These are phyloP conservation scores for Coracias cyanogaster DNA, from an alignment of 2,797 vertebrate genomes.

Conservation along the genomic window DNA sequence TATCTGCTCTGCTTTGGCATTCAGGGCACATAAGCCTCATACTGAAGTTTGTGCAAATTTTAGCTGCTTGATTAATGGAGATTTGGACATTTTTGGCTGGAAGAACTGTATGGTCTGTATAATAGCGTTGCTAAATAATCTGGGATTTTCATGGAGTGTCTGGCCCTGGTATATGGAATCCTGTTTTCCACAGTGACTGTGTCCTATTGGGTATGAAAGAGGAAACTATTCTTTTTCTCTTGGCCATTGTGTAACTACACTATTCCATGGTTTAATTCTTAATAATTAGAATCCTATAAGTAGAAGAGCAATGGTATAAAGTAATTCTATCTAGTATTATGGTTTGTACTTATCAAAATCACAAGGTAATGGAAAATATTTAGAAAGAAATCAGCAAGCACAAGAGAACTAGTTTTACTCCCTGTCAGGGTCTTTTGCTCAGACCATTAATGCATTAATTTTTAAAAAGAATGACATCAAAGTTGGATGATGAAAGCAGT, in stretches of 20 bases:
- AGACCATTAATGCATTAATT: not conserved
- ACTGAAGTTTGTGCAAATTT: not conserved
- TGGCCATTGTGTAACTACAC: not conserved
- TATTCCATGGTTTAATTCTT: not conserved
- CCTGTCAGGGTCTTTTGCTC: not conserved
- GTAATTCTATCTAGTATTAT: not conserved
- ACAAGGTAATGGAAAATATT: not conserved
- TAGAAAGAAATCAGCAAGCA: not conserved
- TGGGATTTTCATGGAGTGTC: not conserved
- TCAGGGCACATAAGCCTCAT: not conserved
- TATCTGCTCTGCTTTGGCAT: not conserved
- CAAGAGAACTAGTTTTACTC: not conserved
- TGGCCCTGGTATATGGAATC: not conserved
- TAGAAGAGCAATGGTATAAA: not conserved
- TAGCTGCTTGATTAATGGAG: not conserved
- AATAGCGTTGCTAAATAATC: not conserved
- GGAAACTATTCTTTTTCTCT: not conserved
- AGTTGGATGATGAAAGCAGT: not conserved
- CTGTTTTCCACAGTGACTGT: not conserved
- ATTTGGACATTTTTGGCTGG: accelerated
- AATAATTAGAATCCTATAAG: not conserved
- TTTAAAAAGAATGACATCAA: not conserved
- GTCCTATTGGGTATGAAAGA: not conserved
- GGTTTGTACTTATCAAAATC: not conserved
- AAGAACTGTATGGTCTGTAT: not conserved